A percentile compares a stretch with the other conserved stretches of the same genome.
phyloP scores from a whole-genome alignment of 1,140 invertebrate species.

The Meloidogyne hapla region DNA sequence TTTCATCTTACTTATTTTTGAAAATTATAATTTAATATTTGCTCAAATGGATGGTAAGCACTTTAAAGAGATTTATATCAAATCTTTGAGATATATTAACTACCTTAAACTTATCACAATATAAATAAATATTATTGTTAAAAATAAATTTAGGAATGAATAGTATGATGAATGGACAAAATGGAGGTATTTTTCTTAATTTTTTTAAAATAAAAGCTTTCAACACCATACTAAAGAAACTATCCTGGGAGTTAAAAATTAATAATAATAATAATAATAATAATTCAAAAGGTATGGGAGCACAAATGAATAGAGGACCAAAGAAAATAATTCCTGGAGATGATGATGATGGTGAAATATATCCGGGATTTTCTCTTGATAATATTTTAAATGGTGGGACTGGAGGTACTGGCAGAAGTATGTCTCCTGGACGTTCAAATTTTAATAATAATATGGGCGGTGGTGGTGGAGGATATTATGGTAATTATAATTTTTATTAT shows the following conservation, averaged over 20 bases:
- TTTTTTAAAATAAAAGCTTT: too few species aligned
- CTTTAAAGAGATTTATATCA: too few species aligned
- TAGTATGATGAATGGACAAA: constrained; percentile 6
- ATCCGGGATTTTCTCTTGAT: neutral
- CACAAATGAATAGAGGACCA: neutral
- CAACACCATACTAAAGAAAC: too few species aligned
- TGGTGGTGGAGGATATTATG: neutral
- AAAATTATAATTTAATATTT: neutral
- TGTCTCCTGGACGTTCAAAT: neutral
- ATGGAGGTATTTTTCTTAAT: neutral
- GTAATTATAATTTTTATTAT: neutral
- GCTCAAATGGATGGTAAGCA: neutral
- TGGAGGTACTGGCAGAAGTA: neutral
- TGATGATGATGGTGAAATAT: neutral
- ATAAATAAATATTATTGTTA: too few species aligned
- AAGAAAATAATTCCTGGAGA: constrained; percentile 3
- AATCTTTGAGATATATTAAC: too few species aligned
- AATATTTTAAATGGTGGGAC: neutral
- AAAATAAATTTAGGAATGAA: neutral
- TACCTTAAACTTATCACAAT: too few species aligned
- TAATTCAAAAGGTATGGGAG: neutral
- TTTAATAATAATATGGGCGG: neutral
- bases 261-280: too few species aligned
- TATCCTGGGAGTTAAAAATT: too few species aligned
- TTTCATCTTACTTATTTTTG: neutral